Evolutionary conservation across 2,113 vertebrate genomes (phyloP).

Genomic region (Peucedramus taeniatus): DNA sequence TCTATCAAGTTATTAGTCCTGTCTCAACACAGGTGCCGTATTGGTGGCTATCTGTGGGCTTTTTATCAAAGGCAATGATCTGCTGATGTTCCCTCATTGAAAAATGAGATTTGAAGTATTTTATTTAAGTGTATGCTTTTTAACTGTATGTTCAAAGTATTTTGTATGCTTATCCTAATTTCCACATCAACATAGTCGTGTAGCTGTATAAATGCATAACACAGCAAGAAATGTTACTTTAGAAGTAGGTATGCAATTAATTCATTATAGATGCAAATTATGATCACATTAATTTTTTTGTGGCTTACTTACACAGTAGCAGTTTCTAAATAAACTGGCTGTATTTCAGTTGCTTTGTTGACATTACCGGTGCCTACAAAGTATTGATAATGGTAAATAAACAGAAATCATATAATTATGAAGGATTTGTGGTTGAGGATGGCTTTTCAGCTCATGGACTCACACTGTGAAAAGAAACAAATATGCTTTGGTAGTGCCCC

Average conservation of each 20-base stretch:
- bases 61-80: neutral
- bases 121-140: neutral
- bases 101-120: neutral
- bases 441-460: neutral
- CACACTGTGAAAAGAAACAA: neutral
- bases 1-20: neutral
- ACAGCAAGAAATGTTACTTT: neutral
- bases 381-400: neutral
- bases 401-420: neutral
- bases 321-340: neutral
- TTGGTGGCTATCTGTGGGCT: neutral
- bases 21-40: neutral
- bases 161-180: neutral
- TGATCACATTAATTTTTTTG: neutral
- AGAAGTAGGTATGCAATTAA: neutral
- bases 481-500: neutral
- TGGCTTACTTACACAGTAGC: neutral
- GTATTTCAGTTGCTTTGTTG: neutral
- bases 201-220: neutral
- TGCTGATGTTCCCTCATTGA: neutral
- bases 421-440: neutral
- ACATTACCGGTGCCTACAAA: neutral
- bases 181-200: neutral
- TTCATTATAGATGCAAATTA: neutral
- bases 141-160: neutral